phyloP scores from a whole-genome alignment of 2,888 invertebrate species.

The Agrochola litura region DNA sequence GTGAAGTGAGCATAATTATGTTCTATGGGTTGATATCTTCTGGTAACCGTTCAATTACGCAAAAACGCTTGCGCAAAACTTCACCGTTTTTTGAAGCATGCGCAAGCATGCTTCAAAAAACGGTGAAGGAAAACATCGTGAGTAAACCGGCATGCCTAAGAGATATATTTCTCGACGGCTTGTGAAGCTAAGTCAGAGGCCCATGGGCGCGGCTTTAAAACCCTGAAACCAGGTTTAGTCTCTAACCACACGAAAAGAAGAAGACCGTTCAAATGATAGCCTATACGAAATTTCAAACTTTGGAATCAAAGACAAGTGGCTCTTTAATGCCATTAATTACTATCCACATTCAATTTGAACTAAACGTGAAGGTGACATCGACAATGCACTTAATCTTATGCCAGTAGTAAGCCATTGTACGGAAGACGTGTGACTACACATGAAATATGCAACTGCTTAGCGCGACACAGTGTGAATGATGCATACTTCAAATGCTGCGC shows the following conservation, averaged over 20 bases:
- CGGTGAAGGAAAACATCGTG: too few relatives aligned
- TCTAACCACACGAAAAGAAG: too few relatives aligned
- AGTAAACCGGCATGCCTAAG: too few relatives aligned
- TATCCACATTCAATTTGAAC: slow-evolving; percentile 57
- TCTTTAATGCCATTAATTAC: slow-evolving; percentile 51
- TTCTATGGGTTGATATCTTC: too few relatives aligned
- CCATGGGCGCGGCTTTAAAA: too few relatives aligned
- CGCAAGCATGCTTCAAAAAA: too few relatives aligned
- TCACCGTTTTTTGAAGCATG: too few relatives aligned
- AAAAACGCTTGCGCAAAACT: too few relatives aligned
- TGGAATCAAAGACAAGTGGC: background rate
- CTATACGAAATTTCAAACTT: background rate
- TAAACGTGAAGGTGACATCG: slow-evolving; percentile 67
- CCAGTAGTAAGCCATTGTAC: slow-evolving; percentile 69
- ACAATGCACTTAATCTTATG: slow-evolving; percentile 68
- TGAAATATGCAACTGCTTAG: slow-evolving; percentile 74
- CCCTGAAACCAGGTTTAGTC: too few relatives aligned
- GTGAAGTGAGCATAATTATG: background rate
- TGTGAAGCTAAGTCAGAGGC: too few relatives aligned
- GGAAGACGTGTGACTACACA: slow-evolving; percentile 74
- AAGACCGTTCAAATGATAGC: background rate
- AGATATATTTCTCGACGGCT: too few relatives aligned
- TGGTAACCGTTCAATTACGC: background rate
- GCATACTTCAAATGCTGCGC: slow-evolving; percentile 66
- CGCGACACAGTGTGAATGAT: slow-evolving; percentile 69